Evolutionary conservation across 2,797 vertebrate species (phyloP).

Genomic region (Taenioides sp.): DNA sequence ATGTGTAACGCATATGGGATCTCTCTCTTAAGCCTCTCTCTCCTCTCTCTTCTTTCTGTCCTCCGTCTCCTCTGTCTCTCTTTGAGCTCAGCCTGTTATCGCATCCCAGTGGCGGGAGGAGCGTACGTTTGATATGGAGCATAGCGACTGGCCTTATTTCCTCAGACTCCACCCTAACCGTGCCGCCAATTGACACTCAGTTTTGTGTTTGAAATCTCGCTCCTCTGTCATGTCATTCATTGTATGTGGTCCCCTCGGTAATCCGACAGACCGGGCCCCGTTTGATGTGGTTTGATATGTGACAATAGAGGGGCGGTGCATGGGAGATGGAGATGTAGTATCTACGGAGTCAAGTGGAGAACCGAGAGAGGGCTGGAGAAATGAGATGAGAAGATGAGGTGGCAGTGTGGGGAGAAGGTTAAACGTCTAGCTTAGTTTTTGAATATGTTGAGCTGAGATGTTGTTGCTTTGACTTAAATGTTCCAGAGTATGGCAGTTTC

Average conservation of each 20-base stretch:
- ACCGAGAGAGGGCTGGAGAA: constrained; percentile 43
- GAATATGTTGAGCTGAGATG: too few relatives aligned
- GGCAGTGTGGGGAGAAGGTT: constrained; percentile 24
- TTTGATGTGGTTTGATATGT: constrained; percentile 67
- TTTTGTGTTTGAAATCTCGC: constrained; percentile 82
- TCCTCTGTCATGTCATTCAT: constrained; percentile 76
- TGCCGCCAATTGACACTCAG: constrained; percentile 80
- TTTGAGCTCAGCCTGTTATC: constrained; percentile 67
- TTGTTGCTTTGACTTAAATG: too few relatives aligned
- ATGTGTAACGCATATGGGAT: constrained; percentile 53
- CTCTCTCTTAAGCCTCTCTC: constrained; percentile 53
- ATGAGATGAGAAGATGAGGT: constrained; percentile 41
- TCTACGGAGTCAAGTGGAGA: constrained; percentile 48
- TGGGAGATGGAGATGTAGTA: constrained; percentile 57
- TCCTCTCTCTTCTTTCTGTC: constrained; percentile 38
- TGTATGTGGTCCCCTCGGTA: constrained; percentile 79
- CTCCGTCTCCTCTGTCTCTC: constrained; percentile 32
- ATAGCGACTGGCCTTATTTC: constrained; percentile 81
- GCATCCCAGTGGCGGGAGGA: constrained; percentile 60
- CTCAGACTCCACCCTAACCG: constrained; percentile 72
- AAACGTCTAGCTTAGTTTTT: too few relatives aligned
- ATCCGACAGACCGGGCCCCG: constrained; percentile 76
- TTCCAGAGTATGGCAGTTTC: too few relatives aligned
- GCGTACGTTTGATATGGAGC: constrained; percentile 72
- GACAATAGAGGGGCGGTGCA: constrained; percentile 67